Evolutionary conservation across 1,140 invertebrate genomes (phyloP).

Genomic region (Berghia stephanieae): DNA sequence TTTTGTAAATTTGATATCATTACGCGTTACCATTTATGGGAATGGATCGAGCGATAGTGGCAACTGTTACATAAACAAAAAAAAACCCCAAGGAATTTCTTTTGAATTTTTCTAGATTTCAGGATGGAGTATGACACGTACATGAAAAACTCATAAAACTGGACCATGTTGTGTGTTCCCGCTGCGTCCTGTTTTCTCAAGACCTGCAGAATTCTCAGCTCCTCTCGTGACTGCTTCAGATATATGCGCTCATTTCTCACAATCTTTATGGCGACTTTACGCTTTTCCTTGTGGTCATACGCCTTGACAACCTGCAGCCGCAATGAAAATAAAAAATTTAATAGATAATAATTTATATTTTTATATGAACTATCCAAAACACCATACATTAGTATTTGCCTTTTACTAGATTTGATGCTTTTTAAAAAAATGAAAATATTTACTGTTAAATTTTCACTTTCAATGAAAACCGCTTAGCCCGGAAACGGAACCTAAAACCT

Average conservation of each 20-base stretch:
- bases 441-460: not conserved
- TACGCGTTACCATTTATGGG: no score
- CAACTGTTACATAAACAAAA: no score
- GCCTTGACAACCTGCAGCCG: constrained; percentile 76
- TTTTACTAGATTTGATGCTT: not conserved
- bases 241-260: constrained; percentile 97
- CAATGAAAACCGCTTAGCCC: not conserved
- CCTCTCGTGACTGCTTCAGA: constrained; percentile 95
- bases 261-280: constrained; percentile 94
- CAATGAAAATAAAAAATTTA: not conserved
- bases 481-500: not conserved
- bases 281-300: constrained; percentile 93
- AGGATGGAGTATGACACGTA: not conserved
- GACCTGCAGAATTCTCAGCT: constrained; percentile 95
- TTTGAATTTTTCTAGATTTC: no score
- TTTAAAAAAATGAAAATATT: not conserved
- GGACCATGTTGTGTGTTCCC: constrained; percentile 84
- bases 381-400: not conserved
- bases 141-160: constrained; percentile 22
- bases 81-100: no score
- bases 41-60: no score
- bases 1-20: no score
- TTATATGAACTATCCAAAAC: not conserved
- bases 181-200: constrained; percentile 95
- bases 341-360: not conserved